Evolutionary conservation across 2,113 vertebrate genomes (phyloP).

Genomic region (Passer montanus): DNA sequence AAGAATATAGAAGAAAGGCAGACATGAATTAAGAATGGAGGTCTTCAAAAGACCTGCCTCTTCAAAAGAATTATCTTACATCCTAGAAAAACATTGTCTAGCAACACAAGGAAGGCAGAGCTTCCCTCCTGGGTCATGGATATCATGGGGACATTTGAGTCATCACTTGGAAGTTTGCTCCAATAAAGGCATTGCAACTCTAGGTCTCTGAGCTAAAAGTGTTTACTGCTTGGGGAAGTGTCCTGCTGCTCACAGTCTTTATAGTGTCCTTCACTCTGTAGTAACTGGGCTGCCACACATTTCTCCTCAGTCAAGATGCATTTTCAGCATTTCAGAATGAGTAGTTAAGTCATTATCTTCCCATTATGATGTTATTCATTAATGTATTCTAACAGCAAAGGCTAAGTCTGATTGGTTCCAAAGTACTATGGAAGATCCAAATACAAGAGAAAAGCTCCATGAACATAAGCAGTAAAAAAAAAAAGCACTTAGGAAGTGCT

Average conservation of each 20-base stretch:
- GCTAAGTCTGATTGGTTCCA: background rate
- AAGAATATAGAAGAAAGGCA: background rate
- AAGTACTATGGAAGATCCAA: background rate
- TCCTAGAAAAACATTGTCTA: background rate
- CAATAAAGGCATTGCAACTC: background rate
- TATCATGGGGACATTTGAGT: background rate
- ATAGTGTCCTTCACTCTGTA: background rate
- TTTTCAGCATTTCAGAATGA: background rate
- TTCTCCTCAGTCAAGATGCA: background rate
- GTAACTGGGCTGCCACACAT: background rate
- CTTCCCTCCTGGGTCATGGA: background rate
- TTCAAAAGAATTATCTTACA: background rate
- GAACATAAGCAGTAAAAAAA: background rate
- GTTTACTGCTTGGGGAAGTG: background rate
- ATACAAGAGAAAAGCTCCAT: background rate
- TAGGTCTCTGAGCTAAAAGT: background rate
- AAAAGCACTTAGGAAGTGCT: background rate
- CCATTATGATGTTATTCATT: background rate
- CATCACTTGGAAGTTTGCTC: background rate
- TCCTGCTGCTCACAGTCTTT: background rate
- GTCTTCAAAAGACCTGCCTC: too few species aligned
- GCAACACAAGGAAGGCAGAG: background rate
- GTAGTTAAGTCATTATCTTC: background rate
- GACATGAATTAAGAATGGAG: background rate
- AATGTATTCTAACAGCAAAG: background rate